Evolutionary conservation across 2,888 invertebrate species (phyloP).

Genomic region (Actias luna): DNA sequence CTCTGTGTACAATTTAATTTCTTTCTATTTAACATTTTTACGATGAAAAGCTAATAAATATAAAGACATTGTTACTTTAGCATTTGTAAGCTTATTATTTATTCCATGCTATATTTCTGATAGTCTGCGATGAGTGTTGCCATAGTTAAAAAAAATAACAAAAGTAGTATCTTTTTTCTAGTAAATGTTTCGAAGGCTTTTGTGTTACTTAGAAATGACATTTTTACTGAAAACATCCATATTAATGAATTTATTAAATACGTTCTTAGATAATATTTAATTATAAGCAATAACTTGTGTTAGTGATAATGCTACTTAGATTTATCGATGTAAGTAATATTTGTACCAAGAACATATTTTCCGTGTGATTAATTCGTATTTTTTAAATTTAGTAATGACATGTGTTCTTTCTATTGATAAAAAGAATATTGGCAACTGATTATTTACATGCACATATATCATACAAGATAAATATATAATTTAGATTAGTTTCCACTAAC

Average conservation of each 20-base stretch:
- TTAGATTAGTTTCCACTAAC: too few species aligned
- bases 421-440: not conserved
- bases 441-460: too few species aligned
- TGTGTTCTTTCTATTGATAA: not conserved
- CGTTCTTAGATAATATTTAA: conserved; percentile 50
- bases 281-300: conserved; percentile 70
- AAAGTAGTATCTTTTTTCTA: not conserved
- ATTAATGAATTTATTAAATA: conserved; percentile 71
- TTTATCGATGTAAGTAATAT: conserved; percentile 1
- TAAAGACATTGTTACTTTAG: too few species aligned
- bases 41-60: too few species aligned
- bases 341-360: not conserved
- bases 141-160: not conserved
- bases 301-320: conserved; percentile 60
- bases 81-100: not conserved
- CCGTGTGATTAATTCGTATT: not conserved
- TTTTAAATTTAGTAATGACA: not conserved
- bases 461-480: too few species aligned
- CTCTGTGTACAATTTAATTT: too few species aligned
- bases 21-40: too few species aligned
- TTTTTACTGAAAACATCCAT: conserved; percentile 47
- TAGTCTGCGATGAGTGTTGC: not conserved
- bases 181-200: conserved; percentile 4
- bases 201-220: conserved; percentile 31
- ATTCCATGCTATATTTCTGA: too few species aligned